Percentiles rank a stretch among this genome's conserved stretches.
These are phyloP conservation scores for Vulpes ferrilata DNA, from an alignment of 2,113 vertebrate genomes.

Conservation along the genomic window DNA sequence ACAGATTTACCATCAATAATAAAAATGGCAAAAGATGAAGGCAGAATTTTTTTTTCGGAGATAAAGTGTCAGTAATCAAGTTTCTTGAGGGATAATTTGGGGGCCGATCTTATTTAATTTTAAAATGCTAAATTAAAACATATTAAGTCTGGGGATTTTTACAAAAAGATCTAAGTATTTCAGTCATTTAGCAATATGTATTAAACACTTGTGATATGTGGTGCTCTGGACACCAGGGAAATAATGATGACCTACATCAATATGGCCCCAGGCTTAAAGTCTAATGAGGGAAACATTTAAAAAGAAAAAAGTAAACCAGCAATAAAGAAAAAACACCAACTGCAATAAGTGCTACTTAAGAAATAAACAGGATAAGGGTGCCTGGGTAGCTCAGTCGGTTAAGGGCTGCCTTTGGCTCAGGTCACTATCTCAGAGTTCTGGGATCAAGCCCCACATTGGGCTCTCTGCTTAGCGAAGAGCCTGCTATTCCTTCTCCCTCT, in stretches of 20 bases:
- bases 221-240: background rate
- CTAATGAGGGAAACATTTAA: background rate
- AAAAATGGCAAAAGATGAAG: background rate
- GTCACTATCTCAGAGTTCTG: no score
- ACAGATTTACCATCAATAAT: conserved; percentile 11
- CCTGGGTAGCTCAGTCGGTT: no score
- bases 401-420: no score
- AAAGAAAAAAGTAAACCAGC: background rate
- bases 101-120: background rate
- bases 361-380: background rate
- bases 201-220: background rate
- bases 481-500: no score
- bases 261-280: background rate
- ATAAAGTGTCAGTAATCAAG: background rate
- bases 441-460: no score
- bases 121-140: conserved; percentile 8
- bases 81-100: background rate
- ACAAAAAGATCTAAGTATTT: background rate
- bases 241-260: background rate
- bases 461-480: no score
- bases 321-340: background rate
- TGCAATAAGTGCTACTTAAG: background rate
- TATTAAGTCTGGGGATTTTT: background rate
- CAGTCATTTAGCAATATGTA: background rate
- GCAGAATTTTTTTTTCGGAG: background rate